Percentiles rank a stretch among this genome's conserved stretches.
These are phyloP conservation scores for Lepidocyrtinus sp. DNA, from an alignment of 2,888 invertebrate species.

Conservation along the genomic window DNA sequence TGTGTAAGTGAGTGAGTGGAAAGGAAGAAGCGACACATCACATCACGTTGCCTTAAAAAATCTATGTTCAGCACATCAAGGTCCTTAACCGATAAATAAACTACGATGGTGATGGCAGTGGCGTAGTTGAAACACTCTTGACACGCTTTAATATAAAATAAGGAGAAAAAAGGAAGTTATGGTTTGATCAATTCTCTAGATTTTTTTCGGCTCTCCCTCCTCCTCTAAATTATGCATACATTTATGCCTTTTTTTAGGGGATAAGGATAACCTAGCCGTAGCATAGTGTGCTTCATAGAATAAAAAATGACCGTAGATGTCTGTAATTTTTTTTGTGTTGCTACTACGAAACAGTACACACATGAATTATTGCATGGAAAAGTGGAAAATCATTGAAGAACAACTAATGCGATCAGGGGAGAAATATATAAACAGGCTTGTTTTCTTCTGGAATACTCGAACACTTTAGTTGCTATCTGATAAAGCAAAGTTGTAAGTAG, in stretches of 20 bases:
- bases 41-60: neutral
- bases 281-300: no score
- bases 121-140: constrained; percentile 36
- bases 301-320: no score
- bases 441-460: neutral
- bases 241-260: no score
- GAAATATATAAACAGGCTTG: no score
- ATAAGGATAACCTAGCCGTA: no score
- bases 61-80: constrained; percentile 26
- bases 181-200: constrained; percentile 27
- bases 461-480: no score
- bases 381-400: neutral
- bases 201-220: no score
- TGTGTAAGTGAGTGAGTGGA: neutral
- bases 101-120: no score
- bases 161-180: constrained; percentile 30
- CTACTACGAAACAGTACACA: no score
- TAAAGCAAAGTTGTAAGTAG: no score
- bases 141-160: constrained; percentile 28
- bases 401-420: neutral
- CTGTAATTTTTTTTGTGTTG: no score
- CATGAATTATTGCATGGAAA: neutral
- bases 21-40: neutral
- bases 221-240: constrained; percentile 33
- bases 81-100: constrained; percentile 44